Evolutionary conservation across 2,797 vertebrate species (phyloP), one percentile per base, ranked within the genome.

Genomic region (Darevskia mixta): DNA sequence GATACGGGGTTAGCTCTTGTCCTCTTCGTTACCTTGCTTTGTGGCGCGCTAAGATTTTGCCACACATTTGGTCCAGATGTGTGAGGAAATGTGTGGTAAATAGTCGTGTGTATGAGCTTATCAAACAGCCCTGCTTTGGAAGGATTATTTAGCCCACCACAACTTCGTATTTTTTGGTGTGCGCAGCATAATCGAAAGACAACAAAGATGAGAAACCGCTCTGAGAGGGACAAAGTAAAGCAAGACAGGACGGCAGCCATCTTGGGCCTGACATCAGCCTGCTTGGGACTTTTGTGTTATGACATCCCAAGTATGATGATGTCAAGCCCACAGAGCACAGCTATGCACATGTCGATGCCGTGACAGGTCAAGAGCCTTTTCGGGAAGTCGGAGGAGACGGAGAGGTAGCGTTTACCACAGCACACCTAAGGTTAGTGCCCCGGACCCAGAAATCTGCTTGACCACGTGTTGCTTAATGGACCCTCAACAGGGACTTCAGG

Each of bases 221-320:
- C 67, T 58, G 89, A 66, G 82, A 90, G 87, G 64, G 45, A 87
- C 92, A 95, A 2, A 83, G 92, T 83, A 94, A 95, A 95, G 93
- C 73, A 92, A 91, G 93, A 95, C 91, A 96, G 95, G 94, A 88
- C 94, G 94, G 95, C 95, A 95, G 95, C 93, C 93, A 95, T 96
- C 96, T 96, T 96, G 95, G 96, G 94, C 95, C 96, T 95, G 95
- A 96, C 96, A 96, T 96, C 96, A 96, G 88, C 94, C 95, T 95
- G 91, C 96, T 94, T 96, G 96, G 95, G 95, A 95, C 58, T 94
- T 96, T 95, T 83, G 94, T 95, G 95, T 96, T 90, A 95, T 95
- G 23, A 96, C 87, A 96, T 96, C 96, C 94, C 96, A 96, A 96
- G 96, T 95, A 96, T 96, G 96, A 96, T 96, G 96, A 96, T 96